These are phyloP conservation scores for Chironomus tepperi DNA, from an alignment of 1,140 invertebrate species.

Conservation along the genomic window DNA sequence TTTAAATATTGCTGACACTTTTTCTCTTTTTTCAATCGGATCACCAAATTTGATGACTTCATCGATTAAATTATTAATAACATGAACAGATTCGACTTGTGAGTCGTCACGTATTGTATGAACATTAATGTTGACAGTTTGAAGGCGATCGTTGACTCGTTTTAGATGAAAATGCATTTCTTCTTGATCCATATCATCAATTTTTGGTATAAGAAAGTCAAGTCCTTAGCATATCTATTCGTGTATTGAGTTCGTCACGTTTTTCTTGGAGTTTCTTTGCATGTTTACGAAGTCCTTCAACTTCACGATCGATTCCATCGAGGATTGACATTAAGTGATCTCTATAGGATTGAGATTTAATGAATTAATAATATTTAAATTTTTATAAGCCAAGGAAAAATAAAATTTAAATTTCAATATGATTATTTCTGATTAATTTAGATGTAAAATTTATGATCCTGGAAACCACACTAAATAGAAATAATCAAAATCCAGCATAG, in stretches of 20 bases:
- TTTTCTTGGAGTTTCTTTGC: conserved; percentile 64
- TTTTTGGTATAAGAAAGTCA: conserved; percentile 53
- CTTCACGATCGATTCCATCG: conserved; percentile 65
- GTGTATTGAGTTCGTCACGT: conserved; percentile 65
- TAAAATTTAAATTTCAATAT: too few relatives aligned
- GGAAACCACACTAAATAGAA: too few relatives aligned
- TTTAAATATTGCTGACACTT: conserved; percentile 73
- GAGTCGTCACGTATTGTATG: conserved; percentile 63
- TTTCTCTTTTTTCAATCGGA: conserved; percentile 52
- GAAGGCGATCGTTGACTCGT: conserved; percentile 62
- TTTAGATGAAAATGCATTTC: conserved; percentile 68
- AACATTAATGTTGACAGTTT: conserved; percentile 71
- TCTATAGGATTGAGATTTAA: background rate
- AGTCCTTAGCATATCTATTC: conserved; percentile 69
- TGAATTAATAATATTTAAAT: too few relatives aligned
- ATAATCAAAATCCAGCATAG: too few relatives aligned
- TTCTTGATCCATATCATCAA: conserved; percentile 65
- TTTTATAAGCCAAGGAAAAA: too few relatives aligned
- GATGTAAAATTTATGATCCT: too few relatives aligned
- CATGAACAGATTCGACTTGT: conserved; percentile 71
- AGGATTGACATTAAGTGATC: conserved; percentile 40
- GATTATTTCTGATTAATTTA: too few relatives aligned
- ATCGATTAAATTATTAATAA: conserved; percentile 59
- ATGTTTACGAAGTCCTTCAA: conserved; percentile 67
- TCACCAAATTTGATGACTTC: conserved; percentile 62